Conservation (phyloP, 2,888 invertebrate species). For the Acrocera orbiculus region DNA sequence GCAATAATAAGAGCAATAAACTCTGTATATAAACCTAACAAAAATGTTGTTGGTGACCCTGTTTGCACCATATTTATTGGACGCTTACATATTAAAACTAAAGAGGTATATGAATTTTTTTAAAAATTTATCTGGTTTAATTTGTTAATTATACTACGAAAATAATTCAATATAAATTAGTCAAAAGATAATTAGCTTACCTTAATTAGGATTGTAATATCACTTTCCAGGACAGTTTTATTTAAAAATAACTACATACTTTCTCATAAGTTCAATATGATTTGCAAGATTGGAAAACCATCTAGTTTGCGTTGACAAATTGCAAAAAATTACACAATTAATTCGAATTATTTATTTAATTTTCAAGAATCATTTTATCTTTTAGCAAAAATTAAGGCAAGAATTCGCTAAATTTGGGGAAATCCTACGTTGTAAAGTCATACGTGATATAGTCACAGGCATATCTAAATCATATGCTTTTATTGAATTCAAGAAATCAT, state of each 20-base stretch:
- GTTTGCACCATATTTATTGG: constrained; percentile 58
- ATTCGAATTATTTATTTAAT: neutral
- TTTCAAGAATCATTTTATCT: neutral
- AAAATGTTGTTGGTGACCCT: constrained; percentile 48
- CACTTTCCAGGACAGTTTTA: no score
- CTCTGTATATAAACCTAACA: constrained; percentile 46
- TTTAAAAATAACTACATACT: no score
- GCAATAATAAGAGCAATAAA: constrained; percentile 53
- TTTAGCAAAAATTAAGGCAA: constrained; percentile 23
- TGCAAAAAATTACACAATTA: neutral
- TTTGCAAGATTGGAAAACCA: no score
- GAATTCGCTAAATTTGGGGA: constrained; percentile 47
- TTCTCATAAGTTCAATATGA: no score
- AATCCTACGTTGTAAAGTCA: constrained; percentile 42
- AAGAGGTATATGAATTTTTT: constrained; percentile 29
- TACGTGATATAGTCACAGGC: constrained; percentile 69
- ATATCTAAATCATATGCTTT: constrained; percentile 70
- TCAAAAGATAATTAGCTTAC: no score
- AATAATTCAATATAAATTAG: no score
- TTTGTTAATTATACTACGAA: neutral
- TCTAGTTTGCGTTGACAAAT: no score
- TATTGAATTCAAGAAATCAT: constrained; percentile 52
- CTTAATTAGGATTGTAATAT: no score
- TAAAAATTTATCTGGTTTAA: neutral
- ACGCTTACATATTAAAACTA: constrained; percentile 49